Percentiles rank a stretch among this genome's conserved stretches.
Evolutionary conservation across 1,140 invertebrate genomes (phyloP).

Genomic region (Colletes gigas): DNA sequence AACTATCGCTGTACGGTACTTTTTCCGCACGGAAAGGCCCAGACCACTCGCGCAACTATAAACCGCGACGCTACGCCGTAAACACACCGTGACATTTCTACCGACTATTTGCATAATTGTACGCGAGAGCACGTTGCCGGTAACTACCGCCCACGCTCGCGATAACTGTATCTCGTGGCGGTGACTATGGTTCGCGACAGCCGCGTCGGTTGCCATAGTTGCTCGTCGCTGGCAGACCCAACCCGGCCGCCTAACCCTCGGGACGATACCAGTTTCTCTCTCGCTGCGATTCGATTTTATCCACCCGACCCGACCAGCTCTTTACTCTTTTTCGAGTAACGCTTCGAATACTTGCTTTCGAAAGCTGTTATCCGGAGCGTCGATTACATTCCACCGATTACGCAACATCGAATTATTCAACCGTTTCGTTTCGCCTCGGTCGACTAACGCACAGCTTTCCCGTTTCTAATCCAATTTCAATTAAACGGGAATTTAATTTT

Average conservation of each 20-base stretch:
- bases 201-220: background rate
- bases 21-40: background rate
- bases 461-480: constrained; percentile 14
- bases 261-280: background rate
- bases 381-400: background rate
- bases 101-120: constrained; percentile 48
- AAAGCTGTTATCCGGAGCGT: background rate
- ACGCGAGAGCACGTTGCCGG: background rate
- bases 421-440: background rate
- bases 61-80: constrained; percentile 3
- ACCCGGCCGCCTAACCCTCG: background rate
- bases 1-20: background rate
- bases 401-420: background rate
- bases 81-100: constrained; percentile 32
- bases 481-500: constrained; percentile 34
- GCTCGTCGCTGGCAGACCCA: background rate
- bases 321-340: too few relatives aligned
- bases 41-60: background rate
- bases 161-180: constrained; percentile 29
- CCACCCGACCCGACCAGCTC: too few relatives aligned
- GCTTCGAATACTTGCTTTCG: too few relatives aligned
- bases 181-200: constrained; percentile 4
- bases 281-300: too few relatives aligned
- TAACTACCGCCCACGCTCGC: constrained; percentile 31
- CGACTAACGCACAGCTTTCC: background rate